Evolutionary conservation across 1,140 invertebrate genomes (phyloP).

Genomic region (Venustaconcha ellipsiformis): DNA sequence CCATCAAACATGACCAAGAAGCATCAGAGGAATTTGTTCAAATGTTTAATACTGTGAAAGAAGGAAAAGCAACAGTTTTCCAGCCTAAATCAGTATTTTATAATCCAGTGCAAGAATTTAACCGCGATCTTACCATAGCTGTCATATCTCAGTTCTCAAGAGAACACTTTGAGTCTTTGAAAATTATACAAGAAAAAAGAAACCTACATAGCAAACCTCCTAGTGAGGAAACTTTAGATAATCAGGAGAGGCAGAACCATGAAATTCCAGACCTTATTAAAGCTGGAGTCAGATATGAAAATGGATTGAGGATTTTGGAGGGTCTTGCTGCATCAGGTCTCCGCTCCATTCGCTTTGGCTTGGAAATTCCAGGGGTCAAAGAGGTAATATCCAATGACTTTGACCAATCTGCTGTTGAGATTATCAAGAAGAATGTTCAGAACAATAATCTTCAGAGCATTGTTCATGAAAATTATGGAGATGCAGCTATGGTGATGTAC

Average conservation of each 20-base stretch:
- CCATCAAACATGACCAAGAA: too few species aligned
- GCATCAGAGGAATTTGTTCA: not conserved
- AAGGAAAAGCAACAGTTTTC: constrained; percentile 82
- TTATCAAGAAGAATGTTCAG: constrained; percentile 85
- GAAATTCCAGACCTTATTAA: not conserved
- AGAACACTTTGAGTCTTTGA: constrained; percentile 39
- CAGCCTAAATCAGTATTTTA: constrained; percentile 85
- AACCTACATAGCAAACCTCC: constrained; percentile 11
- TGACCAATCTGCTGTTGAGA: constrained; percentile 86
- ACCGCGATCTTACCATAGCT: constrained; percentile 89
- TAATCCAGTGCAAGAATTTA: constrained; percentile 98
- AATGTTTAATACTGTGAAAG: constrained; percentile 65
- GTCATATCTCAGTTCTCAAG: constrained; percentile 64
- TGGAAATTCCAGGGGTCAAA: constrained; percentile 87
- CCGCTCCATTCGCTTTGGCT: constrained; percentile 94
- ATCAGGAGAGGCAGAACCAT: not conserved
- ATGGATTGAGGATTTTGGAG: constrained; percentile 80
- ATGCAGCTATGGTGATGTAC: constrained; percentile 71
- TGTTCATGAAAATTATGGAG: constrained; percentile 73
- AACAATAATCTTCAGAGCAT: constrained; percentile 83
- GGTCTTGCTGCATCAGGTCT: constrained; percentile 96
- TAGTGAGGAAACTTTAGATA: constrained; percentile 5
- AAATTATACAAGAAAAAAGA: constrained; percentile 10
- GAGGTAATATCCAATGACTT: constrained; percentile 95
- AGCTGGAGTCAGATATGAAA: constrained; percentile 33